Evolutionary conservation across 2,113 vertebrate genomes (phyloP), one percentile per base, ranked within the genome.

Genomic region (Ptilorrhoa leucosticta): DNA sequence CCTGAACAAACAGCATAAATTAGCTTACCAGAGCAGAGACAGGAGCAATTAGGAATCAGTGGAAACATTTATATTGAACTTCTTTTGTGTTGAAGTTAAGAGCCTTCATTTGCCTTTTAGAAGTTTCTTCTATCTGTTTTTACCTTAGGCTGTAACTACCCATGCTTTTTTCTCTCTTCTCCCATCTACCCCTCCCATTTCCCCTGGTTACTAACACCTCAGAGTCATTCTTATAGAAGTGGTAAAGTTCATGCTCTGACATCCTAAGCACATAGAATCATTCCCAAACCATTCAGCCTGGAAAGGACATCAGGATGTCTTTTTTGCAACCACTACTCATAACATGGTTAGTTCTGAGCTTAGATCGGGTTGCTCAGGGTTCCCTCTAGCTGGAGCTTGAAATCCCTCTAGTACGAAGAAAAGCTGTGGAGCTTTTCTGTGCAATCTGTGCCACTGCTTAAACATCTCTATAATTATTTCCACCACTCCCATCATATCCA

Each of bases 71-170:
- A 12, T 28, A 71, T 3, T 60, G 76, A 75, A 73, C 10, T 50
- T 33, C 4, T 56, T 87, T 78, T 48, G 7, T 77, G 35, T 71
- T 73, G 28, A 93, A 90, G 30, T 56, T 88, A 44, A 93, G 15
- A 56, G 68, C 10, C 30, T 91, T 31, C 44, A 87, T 93, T 87
- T 90, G 15, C 56, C 78, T 65, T 88, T 89, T n/a, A 91, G 54
- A 81, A 27, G 15, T 39, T 48, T 35, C 24, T 78, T 6, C 5
- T 77, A 40, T 88, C 82, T 83, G 10, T 80, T 88, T 94, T 82
- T 85, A 50, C 51, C 31, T 40, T 60, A 64, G 63, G 17, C 7
- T 76, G 16, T 56, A 64, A 31, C 37, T 57, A 35, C 16, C 33
- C 3, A 24, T 40, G 11, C 2, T 24, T 60, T 77, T 60, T 22